Conservation (phyloP, 2,113 vertebrate species). For the Sialia sialis region DNA sequence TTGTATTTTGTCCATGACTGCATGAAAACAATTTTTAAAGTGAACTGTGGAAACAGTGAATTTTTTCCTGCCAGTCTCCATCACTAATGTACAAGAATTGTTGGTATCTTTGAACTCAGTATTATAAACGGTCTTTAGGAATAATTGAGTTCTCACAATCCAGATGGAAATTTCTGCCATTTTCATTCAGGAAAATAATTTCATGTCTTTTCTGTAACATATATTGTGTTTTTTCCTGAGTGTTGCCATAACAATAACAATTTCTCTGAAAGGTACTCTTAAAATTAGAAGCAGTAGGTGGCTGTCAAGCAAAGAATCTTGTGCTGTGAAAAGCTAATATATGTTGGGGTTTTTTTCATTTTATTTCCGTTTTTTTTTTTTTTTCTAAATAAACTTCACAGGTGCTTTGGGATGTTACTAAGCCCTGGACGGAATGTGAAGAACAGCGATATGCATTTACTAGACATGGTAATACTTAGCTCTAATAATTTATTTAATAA, state of each 20-base stretch:
- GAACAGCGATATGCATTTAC: conserved; percentile 96
- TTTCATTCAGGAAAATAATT: background rate
- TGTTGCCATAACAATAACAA: background rate
- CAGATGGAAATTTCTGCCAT: background rate
- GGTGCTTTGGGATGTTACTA: conserved; percentile 98
- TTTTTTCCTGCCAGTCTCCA: background rate
- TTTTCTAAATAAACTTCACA: conserved; percentile 52
- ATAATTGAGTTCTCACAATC: background rate
- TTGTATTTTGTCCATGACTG: background rate
- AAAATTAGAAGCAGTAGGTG: conserved; percentile 45
- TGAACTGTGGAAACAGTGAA: background rate
- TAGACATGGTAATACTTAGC: conserved; percentile 89
- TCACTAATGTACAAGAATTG: background rate
- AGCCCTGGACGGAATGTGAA: conserved; percentile 94
- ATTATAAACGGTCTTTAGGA: background rate
- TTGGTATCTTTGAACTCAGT: background rate
- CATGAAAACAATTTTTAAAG: background rate
- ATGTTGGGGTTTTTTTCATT: background rate
- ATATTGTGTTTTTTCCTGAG: background rate
- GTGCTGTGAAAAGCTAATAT: background rate
- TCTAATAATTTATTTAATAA: background rate
- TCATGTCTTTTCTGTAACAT: background rate
- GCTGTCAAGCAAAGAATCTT: background rate
- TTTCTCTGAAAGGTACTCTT: background rate
- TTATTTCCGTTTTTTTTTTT: background rate